Base-by-base conservation (phyloP, 2,113 vertebrate genomes). In the Hepsetus odoe region DNA sequence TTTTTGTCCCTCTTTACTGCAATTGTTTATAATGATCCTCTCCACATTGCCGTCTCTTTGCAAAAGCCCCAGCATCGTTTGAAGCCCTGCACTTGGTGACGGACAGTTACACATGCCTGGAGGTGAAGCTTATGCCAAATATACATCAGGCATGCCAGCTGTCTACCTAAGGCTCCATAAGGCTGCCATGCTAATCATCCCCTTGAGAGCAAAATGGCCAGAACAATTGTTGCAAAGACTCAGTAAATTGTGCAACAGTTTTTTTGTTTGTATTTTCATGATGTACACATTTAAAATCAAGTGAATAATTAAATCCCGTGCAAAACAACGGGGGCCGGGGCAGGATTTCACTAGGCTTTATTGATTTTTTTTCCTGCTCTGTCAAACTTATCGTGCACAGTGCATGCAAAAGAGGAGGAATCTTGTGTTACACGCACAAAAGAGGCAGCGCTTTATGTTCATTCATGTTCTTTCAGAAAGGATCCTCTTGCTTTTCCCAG, bases 21-120 rank as follows among this genome's bases (percentile, higher is more conserved):
- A 53, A 79, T 81, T 73, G 81, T 83, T 79, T 84, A 81, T 83
- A 85, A 83, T 85, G 81, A 74, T 76, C 81, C 72, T 68, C 72
- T 56, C 40, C 14, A 76, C 26, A 32, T 58, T 72, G 14, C 67
- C 49, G 61, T 83, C 84, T 79, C 81, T 85, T 83, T 83, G 80
- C 73, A 67, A 67, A 56, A 22, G 55, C 71, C 74, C 71, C 68
- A 64, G 56, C 61, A 46, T 74, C 53, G 70, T 69, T 70, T 72
- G 79, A 81, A 73, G 61, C 58, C 44, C 35, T 67, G 65, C 55
- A 46, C 80, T 74, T 71, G 49, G 56, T 86, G 84, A 84, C 55
- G 64, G 82, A 76, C 76, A 73, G 72, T 32, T 74, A 79, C 82
- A 83, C 72, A 82, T 82, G 76, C 73, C 76, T 77, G 73, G 56